Conservation (phyloP, 2,888 invertebrate genomes). For the Dinocampus coccinellae region DNA sequence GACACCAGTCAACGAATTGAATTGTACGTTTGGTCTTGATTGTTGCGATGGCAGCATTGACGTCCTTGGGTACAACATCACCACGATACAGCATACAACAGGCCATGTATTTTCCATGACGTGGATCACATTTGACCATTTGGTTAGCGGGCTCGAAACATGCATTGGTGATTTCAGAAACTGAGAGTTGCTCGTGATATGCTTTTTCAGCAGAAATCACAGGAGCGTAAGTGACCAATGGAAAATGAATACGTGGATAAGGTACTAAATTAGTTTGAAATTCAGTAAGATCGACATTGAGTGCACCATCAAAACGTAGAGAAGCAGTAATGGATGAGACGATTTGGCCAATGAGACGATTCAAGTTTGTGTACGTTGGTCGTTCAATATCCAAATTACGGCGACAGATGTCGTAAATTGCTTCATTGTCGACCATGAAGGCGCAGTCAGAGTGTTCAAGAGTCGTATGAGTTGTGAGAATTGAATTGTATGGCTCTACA, state of each 20-base stretch:
- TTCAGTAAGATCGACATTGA: constrained; percentile 32
- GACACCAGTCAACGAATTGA: constrained; percentile 14
- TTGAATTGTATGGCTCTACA: constrained; percentile 92
- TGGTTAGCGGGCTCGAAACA: constrained; percentile 72
- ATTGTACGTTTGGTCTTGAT: constrained; percentile 73
- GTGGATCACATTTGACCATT: constrained; percentile 71
- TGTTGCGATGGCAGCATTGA: constrained; percentile 72
- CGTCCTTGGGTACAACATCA: constrained; percentile 66
- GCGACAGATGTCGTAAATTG: constrained; percentile 72
- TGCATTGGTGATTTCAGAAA: constrained; percentile 74
- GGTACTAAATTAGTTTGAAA: constrained; percentile 34
- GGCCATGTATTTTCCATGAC: constrained; percentile 53
- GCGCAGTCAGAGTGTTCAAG: constrained; percentile 76
- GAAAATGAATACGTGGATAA: constrained; percentile 19
- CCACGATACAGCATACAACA: constrained; percentile 71
- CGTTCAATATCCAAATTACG: constrained; percentile 32
- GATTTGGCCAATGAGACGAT: constrained; percentile 33
- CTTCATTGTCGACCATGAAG: constrained; percentile 73
- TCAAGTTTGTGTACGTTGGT: constrained; percentile 31
- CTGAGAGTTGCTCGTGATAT: constrained; percentile 73
- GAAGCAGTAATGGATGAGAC: constrained; percentile 34
- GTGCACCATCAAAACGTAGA: constrained; percentile 31
- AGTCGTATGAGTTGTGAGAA: constrained; percentile 92
- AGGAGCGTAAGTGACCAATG: constrained; percentile 69
- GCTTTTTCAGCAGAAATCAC: constrained; percentile 74